Evolutionary conservation across 2,797 vertebrate species (phyloP), one percentile per base, ranked within the genome.

Genomic region (Prunella strophiata): DNA sequence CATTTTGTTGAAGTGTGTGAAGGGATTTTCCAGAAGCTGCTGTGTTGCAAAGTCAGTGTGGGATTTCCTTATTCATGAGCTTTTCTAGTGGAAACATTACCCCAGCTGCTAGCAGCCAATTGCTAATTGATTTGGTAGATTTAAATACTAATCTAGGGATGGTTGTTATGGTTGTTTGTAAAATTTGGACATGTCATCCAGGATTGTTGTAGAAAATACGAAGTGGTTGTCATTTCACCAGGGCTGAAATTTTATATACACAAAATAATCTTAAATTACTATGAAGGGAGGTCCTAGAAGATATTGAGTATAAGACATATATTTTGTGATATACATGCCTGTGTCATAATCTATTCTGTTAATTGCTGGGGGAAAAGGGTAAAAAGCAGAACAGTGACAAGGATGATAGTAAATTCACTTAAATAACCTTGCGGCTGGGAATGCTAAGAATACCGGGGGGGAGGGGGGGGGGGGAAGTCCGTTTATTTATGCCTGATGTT

Each of bases 391-490:
- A 51, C 18, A 36, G 2, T 43, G 15, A 27, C 1, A 3, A 43
- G 26, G 32, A 66, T 17, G 36, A 57, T 40, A 43, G 38, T 51
- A 67, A 67, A 58, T 43, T 58, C 43, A 30, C 36, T 58, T 36
- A 85, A 43, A 32, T 51, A 71, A 36, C 62, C 32, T 43, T 85
- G 61, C 45, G 43, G 26, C 45, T 58, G 45, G 26, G 45, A 51
- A 67, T 43, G 10, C 38, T 51, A 36, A 43, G 15, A 74, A 67
- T 32, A 58, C 11, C 4, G 6, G 16, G 18, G 43, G 7, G 43
- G 13, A 13, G 40, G 13, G 18, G 18, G 0, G 26, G 15, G 11
- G 42, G 8, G 5, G 1, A 11, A 12, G 18, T 75, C 52, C 13
- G 2, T 66, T 74, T 74, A 36, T 58, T 58, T 66, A 74, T 50